Evolutionary conservation across 1,140 invertebrate genomes (phyloP), one percentile per base, ranked within the genome.

Genomic region (Grapholita molesta): DNA sequence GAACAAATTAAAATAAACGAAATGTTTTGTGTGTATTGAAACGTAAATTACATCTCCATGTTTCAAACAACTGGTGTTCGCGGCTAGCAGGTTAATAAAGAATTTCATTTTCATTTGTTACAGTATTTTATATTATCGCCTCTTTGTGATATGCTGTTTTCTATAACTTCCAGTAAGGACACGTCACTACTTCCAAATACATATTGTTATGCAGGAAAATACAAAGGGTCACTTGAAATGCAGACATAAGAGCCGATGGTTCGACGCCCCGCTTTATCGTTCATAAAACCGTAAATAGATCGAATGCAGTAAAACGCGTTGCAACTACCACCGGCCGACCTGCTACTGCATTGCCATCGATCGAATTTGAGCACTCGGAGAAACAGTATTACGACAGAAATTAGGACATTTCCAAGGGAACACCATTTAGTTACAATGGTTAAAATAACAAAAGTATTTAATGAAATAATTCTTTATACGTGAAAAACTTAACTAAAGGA

Each of bases 271-370:
- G 68, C 72, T 80, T 82, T 80, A 82, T 80, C 74, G 68, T 80
- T 83, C 79, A 83, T 84, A 85, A 89, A 84, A 75, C 81, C 74
- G 80, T 84, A 86, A 86, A 86, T 82, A 88, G 80, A 86, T 83
- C 76, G 82, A 85, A 85, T 83, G 80, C 83, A 85, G 80, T 90
- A 81, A 86, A 85, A 84, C 74, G 67, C 25, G 66, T n/a, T n/a
- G 71, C 68, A 76, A 76, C 79, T 70, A 74, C 73, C 77, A 65
- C 67, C 67, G 64, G 67, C 66, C 28, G 70, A 72, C 72, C 76
- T 83, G 78, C 77, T 80, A 81, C 85, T 84, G 85, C 85, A 86
- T 73, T 83, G 79, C 79, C 72, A 85, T 86, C 82, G 76, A 86
- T 89, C 73, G 73, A 82, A 80, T 79, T 77, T 74, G n/a, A n/a